These are phyloP conservation scores for Marcusenius ussheri DNA, from an alignment of 2,113 vertebrate genomes.

Conservation along the genomic window DNA sequence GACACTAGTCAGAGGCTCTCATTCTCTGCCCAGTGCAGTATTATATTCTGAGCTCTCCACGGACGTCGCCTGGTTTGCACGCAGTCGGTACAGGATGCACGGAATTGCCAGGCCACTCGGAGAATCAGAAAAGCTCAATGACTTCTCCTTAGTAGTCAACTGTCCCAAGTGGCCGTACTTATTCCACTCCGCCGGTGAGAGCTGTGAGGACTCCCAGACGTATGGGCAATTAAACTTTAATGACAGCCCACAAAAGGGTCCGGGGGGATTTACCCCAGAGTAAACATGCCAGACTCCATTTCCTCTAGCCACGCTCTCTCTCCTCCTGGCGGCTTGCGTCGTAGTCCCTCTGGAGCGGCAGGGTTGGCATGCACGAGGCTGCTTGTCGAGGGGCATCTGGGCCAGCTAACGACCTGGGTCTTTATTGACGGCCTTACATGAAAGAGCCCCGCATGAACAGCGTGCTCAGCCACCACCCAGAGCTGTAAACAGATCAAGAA, in stretches of 20 bases:
- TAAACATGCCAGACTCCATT: slow-evolving; percentile 60
- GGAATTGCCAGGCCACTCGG: neutral
- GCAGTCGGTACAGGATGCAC: neutral
- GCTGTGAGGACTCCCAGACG: slow-evolving; percentile 30
- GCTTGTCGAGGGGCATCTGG: neutral
- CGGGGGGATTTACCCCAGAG: slow-evolving; percentile 50
- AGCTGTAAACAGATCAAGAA: slow-evolving; percentile 10
- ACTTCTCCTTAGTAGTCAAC: slow-evolving; percentile 2
- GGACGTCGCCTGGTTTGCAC: neutral
- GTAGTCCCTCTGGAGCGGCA: slow-evolving; percentile 3
- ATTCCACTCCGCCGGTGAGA: no score
- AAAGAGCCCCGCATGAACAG: neutral
- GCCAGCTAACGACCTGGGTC: neutral
- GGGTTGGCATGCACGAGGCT: neutral
- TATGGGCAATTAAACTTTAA: slow-evolving; percentile 54
- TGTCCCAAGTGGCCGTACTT: slow-evolving; percentile 23
- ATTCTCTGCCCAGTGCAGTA: neutral
- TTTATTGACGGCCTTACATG: neutral
- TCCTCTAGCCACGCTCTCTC: slow-evolving; percentile 41
- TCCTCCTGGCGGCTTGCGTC: slow-evolving; percentile 29
- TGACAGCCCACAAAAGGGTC: slow-evolving; percentile 49
- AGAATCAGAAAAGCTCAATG: slow-evolving; percentile 5
- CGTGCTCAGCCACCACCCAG: neutral
- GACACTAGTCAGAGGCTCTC: neutral
- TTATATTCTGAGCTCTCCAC: neutral